Evolutionary conservation across 2,113 vertebrate genomes (phyloP).

Genomic region (Pelodiscus sinensis): DNA sequence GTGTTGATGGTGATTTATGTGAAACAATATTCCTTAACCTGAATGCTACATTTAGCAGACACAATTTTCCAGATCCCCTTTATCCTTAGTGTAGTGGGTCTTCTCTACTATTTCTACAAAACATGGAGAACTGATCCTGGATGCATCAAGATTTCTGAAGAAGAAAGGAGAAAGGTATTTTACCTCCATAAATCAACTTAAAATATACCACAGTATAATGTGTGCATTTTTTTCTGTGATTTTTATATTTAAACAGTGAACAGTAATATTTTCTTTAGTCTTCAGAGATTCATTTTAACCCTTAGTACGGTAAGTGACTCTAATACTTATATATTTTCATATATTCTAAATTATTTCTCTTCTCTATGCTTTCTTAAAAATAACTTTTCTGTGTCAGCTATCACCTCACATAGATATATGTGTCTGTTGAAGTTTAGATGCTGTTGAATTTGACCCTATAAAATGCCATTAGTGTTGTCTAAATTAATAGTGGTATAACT

Average conservation of each 20-base stretch:
- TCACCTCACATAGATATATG: neutral
- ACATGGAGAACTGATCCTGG: conserved; percentile 91
- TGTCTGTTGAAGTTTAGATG: neutral
- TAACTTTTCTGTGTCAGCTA: neutral
- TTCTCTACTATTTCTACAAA: conserved; percentile 92
- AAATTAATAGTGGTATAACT: neutral
- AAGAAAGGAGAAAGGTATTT: conserved; percentile 90
- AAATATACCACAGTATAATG: rapidly evolving
- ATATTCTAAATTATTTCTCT: neutral
- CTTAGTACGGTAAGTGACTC: neutral
- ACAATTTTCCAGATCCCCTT: conserved; percentile 79
- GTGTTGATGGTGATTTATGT: rapidly evolving
- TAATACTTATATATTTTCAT: neutral
- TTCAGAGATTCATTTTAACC: neutral
- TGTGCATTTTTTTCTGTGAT: rapidly evolving
- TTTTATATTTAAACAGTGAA: neutral
- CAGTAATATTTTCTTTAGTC: neutral
- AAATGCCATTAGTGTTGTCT: neutral
- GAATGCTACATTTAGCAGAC: conserved; percentile 76
- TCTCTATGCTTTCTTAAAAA: neutral
- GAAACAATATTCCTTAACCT: conserved; percentile 80
- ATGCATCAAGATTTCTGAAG: conserved; percentile 86
- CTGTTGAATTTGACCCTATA: rapidly evolving
- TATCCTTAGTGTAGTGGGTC: conserved; percentile 77
- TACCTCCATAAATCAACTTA: neutral